Evolutionary conservation across 2,113 vertebrate species (phyloP), one percentile per base, ranked within the genome.

Genomic region (Typhlomys cinereus): DNA sequence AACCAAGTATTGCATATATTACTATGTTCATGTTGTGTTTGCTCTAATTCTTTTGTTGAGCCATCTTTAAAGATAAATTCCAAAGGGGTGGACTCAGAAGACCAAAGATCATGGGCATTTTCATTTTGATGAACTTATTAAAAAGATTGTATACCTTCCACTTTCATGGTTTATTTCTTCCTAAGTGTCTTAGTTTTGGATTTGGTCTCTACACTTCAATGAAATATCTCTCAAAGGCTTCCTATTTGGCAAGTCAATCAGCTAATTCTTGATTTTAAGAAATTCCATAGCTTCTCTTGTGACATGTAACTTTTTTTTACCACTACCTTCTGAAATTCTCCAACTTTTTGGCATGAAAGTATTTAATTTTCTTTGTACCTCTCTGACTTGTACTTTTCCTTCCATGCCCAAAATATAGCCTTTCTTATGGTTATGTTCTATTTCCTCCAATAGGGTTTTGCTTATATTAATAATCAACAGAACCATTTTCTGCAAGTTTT

Each of bases 141-240:
- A 82, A 82, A 93, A 31, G 79, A 87, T 4, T 91, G 29, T 31
- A 83, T 88, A 50, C 10, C 20, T 39, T 76, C 15, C 75, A 50
- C 41, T 18, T 80, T 67, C 18, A 20, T 87, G 61, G n/a, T 23
- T 21, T 75, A 81, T 18, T 61, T 39, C 46, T 93, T 93, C 36
- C 80, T 91, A 79, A 74, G 23, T 70, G 61, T 52, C 57, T n/a
- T n/a, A n/a, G n/a, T n/a, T 91, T 91, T 12, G 23, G 89, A 69
- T 83, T 94, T 85, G 46, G n/a, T n/a, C n/a, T n/a, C n/a, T n/a
- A n/a, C n/a, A 78, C 41, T 76, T 93, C 31, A 92, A 23, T 90
- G 71, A 93, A 87, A 88, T n/a, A 85, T 36, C 18, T 70, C 29
- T 73, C 27, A 88, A 52, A 90, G 39, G 14, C 57, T 90, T 95